Conservation (phyloP, 2,888 invertebrate species). For the Neoscelio sp. region DNA sequence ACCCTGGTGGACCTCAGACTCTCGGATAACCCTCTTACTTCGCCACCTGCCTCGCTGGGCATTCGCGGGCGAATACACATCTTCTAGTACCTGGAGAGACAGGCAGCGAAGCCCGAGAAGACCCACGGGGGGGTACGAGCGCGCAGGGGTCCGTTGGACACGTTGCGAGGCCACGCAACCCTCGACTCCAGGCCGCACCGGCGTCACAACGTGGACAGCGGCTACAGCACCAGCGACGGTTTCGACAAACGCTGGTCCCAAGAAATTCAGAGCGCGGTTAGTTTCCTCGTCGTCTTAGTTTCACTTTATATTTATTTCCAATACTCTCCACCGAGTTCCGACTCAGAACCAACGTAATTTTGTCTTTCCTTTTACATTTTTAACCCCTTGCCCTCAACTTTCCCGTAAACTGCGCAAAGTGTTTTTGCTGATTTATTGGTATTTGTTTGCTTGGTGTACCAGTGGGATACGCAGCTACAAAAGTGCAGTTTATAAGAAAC, state of each 20-base stretch:
- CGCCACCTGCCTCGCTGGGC: constrained; percentile 96
- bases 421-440: no score
- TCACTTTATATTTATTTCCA: constrained; percentile 33
- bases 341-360: neutral
- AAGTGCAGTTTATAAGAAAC: no score
- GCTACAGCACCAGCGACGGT: constrained; percentile 94
- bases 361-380: no score
- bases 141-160: constrained; percentile 84
- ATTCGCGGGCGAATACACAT: constrained; percentile 97
- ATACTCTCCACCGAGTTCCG: neutral
- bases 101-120: constrained; percentile 89
- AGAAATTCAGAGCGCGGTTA: constrained; percentile 85
- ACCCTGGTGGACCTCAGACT: constrained; percentile 92
- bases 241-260: constrained; percentile 94
- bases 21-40: constrained; percentile 95
- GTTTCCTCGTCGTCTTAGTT: constrained; percentile 75
- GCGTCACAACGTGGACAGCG: constrained; percentile 93
- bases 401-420: no score
- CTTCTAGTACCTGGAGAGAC: constrained; percentile 96
- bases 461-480: no score
- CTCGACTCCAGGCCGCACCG: constrained; percentile 84
- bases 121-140: constrained; percentile 83
- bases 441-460: no score
- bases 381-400: no score
- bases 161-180: constrained; percentile 84